A percentile compares a stretch with the other conserved stretches of the same genome.
phyloP scores from a whole-genome alignment of 2,888 invertebrate species.

The Macropis europaea region DNA sequence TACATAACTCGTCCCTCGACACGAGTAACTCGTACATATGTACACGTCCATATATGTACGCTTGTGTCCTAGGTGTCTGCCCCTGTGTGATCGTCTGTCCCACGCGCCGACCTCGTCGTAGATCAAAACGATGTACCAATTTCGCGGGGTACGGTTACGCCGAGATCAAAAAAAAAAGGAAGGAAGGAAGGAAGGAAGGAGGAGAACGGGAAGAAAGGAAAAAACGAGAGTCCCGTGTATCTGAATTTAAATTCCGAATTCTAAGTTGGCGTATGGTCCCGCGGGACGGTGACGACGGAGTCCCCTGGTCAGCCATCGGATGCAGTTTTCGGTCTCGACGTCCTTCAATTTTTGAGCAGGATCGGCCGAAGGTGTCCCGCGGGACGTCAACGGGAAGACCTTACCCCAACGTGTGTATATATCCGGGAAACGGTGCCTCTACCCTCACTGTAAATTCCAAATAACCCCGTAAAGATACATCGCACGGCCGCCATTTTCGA shows the following conservation, averaged over 20 bases:
- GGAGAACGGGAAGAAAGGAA: conserved; percentile 22
- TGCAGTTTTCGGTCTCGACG: conserved; percentile 74
- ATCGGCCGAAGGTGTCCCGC: conserved; percentile 61
- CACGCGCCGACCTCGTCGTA: conserved; percentile 51
- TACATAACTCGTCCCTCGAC: conserved; percentile 54
- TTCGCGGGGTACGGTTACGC: conserved; percentile 58
- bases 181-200: conserved; percentile 15
- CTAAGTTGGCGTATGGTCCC: conserved; percentile 58
- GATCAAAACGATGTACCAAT: conserved; percentile 69
- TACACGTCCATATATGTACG: conserved; percentile 1
- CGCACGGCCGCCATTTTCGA: conserved; percentile 64
- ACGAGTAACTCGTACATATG: conserved; percentile 35
- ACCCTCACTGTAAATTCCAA: conserved; percentile 72
- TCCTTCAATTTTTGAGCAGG: conserved; percentile 78
- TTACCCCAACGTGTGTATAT: conserved; percentile 41
- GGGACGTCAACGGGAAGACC: conserved; percentile 49
- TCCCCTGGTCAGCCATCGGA: conserved; percentile 76
- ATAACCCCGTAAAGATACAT: conserved; percentile 74
- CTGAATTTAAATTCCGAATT: conserved; percentile 78
- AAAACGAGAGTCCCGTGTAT: conserved; percentile 58
- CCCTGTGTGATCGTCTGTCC: conserved; percentile 45
- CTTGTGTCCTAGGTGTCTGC: not conserved
- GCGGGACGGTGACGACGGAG: conserved; percentile 54
- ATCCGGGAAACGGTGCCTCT: conserved; percentile 66
- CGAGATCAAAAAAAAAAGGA: conserved; percentile 60